These are phyloP conservation scores for Sander vitreus DNA, from an alignment of 2,113 vertebrate genomes.

Conservation along the genomic window DNA sequence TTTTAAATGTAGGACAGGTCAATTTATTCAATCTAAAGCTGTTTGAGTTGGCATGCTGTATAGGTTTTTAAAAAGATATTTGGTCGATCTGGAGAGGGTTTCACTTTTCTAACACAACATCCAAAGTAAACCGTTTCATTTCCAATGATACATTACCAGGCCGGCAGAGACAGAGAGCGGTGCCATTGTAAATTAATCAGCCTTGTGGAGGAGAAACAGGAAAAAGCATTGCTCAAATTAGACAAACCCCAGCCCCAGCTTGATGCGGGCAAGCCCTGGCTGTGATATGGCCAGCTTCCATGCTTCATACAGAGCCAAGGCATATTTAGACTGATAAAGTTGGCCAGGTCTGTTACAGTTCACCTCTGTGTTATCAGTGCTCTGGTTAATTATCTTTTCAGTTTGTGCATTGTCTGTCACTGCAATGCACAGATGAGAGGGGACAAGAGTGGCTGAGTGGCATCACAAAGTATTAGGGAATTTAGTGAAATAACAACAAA, in stretches of 20 bases:
- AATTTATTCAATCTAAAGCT: constrained; percentile 76
- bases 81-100: constrained; percentile 67
- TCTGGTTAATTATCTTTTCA: constrained; percentile 62
- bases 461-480: constrained; percentile 40
- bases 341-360: constrained; percentile 63
- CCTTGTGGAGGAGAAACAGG: constrained; percentile 64
- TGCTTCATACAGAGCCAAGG: constrained; percentile 70
- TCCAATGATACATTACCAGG: constrained; percentile 75
- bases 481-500: constrained; percentile 53
- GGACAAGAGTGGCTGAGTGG: constrained; percentile 25
- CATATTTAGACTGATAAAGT: constrained; percentile 66
- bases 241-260: constrained; percentile 73
- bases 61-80: constrained; percentile 78
- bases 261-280: constrained; percentile 69
- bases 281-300: constrained; percentile 75
- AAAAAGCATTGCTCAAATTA: constrained; percentile 74
- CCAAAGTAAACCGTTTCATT: constrained; percentile 82
- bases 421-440: constrained; percentile 44
- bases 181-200: constrained; percentile 77
- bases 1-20: constrained; percentile 76
- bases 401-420: constrained; percentile 27
- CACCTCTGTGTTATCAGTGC: constrained; percentile 60
- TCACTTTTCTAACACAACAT: constrained; percentile 76
- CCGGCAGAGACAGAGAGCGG: constrained; percentile 50
- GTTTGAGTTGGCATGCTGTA: constrained; percentile 77